Evolutionary conservation across 1,140 invertebrate genomes (phyloP).

Genomic region (Galendromus occidentalis): DNA sequence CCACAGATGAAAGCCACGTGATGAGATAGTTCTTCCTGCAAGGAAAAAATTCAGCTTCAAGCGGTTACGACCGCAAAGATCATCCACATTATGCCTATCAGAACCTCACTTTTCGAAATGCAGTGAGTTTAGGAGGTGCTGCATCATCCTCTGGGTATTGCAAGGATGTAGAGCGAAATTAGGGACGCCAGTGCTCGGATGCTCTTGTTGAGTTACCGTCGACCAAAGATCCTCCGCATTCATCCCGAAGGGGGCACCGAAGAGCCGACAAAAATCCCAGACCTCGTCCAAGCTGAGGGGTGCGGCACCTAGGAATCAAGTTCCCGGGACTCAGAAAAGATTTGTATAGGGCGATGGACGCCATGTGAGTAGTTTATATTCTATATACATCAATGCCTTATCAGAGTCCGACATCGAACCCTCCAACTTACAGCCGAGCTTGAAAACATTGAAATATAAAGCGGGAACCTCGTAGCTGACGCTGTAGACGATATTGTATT

Average conservation of each 20-base stretch:
- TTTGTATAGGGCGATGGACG: not conserved
- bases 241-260: not conserved
- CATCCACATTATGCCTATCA: not conserved
- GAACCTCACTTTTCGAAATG: not conserved
- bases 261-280: not conserved
- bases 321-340: not conserved
- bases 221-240: not conserved
- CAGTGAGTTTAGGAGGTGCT: not conserved
- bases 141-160: slow-evolving; percentile 15
- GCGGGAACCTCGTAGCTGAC: slow-evolving; percentile 36
- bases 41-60: not conserved
- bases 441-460: slow-evolving; percentile 33
- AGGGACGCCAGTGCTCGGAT: slow-evolving; percentile 12
- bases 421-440: too few relatives aligned
- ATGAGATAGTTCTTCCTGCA: not conserved
- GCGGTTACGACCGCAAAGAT: not conserved
- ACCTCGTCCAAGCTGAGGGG: not conserved
- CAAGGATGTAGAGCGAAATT: slow-evolving; percentile 16
- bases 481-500: slow-evolving; percentile 36
- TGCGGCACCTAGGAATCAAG: not conserved
- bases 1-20: not conserved
- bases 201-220: slow-evolving; percentile 9
- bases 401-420: too few relatives aligned
- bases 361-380: not conserved
- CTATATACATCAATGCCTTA: too few relatives aligned